Evolutionary conservation across 2,888 invertebrate species (phyloP).

Genomic region (Euzetes globulus): DNA sequence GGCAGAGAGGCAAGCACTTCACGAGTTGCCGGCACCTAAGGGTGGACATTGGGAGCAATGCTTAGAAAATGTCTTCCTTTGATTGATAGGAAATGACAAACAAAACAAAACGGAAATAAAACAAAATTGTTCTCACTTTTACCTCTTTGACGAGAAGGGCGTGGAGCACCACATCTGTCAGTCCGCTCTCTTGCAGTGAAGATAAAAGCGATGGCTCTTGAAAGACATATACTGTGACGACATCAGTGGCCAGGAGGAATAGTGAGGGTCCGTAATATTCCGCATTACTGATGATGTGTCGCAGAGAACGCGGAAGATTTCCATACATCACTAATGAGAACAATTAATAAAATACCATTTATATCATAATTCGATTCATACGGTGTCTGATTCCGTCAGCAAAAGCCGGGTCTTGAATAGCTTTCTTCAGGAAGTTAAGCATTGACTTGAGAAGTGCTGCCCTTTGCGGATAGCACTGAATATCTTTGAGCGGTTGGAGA

Average conservation of each 20-base stretch:
- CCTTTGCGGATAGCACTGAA: slow-evolving; percentile 65
- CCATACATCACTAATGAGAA: slow-evolving; percentile 63
- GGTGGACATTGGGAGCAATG: slow-evolving; percentile 37
- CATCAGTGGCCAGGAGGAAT: slow-evolving; percentile 66
- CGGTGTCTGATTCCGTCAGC: slow-evolving; percentile 67
- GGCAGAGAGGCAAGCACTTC: slow-evolving; percentile 69
- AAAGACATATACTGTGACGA: slow-evolving; percentile 69
- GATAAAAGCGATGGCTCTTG: slow-evolving; percentile 72
- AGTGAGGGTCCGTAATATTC: slow-evolving; percentile 81
- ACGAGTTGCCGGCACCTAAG: slow-evolving; percentile 53
- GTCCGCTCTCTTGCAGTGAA: slow-evolving; percentile 73
- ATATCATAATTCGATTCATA: slow-evolving; percentile 37
- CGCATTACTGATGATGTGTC: slow-evolving; percentile 73
- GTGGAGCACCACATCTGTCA: slow-evolving; percentile 75
- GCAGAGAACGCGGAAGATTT: slow-evolving; percentile 65
- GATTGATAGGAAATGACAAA: slow-evolving; percentile 13
- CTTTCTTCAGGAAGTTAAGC: slow-evolving; percentile 79
- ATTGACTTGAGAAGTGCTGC: slow-evolving; percentile 77
- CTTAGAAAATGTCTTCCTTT: background rate
- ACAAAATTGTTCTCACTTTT: background rate
- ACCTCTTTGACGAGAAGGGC: slow-evolving; percentile 69
- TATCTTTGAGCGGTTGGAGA: slow-evolving; percentile 38
- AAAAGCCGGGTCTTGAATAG: slow-evolving; percentile 67
- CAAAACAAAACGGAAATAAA: background rate
- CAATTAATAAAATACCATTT: slow-evolving; percentile 44